These are phyloP conservation scores for Lasioglossum baleicum DNA, from an alignment of 1,140 invertebrate species.

Conservation along the genomic window DNA sequence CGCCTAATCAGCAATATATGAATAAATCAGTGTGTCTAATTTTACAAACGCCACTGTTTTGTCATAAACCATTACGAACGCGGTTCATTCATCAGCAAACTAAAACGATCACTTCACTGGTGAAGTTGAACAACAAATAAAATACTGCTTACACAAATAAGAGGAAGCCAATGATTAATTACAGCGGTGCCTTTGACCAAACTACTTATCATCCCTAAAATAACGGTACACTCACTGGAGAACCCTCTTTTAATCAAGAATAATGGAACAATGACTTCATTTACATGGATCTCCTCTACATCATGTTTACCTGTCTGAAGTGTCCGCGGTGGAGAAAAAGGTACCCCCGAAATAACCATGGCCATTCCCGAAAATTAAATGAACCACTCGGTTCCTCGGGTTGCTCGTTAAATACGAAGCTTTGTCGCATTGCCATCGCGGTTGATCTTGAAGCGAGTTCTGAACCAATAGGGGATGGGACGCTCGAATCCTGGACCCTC, in stretches of 20 bases:
- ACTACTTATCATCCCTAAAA: neutral
- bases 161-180: too few species aligned
- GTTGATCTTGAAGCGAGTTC: neutral
- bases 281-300: neutral
- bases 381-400: neutral
- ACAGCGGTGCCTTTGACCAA: neutral
- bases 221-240: too few species aligned
- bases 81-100: too few species aligned
- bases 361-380: neutral
- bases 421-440: neutral
- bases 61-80: too few species aligned
- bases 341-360: neutral
- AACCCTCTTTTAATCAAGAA: neutral
- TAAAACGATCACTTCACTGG: too few species aligned
- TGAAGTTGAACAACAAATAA: too few species aligned
- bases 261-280: conserved; percentile 1
- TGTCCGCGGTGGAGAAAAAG: neutral
- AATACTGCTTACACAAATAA: too few species aligned
- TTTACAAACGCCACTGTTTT: too few species aligned
- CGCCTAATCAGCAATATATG: too few species aligned
- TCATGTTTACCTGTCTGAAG: neutral
- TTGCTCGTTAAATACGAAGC: neutral
- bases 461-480: neutral
- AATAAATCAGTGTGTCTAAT: too few species aligned
- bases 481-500: neutral